Base-by-base conservation (phyloP, 1,140 invertebrate species). In the Meloidogyne floridensis region DNA sequence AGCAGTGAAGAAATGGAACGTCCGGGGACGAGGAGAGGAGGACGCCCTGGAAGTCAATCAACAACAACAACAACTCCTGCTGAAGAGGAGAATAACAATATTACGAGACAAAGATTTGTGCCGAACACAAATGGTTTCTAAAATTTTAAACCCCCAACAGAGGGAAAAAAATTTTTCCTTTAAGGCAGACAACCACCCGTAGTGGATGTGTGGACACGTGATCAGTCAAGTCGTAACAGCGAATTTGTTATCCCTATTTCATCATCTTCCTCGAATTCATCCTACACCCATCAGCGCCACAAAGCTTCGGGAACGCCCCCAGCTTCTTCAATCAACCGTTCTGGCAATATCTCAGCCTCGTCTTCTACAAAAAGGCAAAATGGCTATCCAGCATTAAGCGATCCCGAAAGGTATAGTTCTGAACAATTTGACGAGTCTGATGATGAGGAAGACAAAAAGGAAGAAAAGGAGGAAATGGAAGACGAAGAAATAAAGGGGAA, bases 341-440 rank as follows among this genome's bases (percentile, higher is more conserved):
- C 47, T 47, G 13, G 10, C 2, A n/a, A 7, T 65, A 15, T n/a
- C 15, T 65, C n/a, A n/a, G n/a, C 11, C 13, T 59, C 56, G 1
- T 15, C 59, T 11, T 18, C 59, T 7, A 65, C 15, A n/a, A 65
- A 65, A 65, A 6, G 5, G n/a, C 15, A n/a, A 65, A 65, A 65
- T 65, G n/a, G n/a, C 15, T 65, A 65, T 18, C 59, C 59, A 65
- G 59, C n/a, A 65, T 65, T 65, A n/a, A 65, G 59, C n/a, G 59
- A 65, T 8, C 15, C 59, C 4, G 59, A 65, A n/a, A n/a, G 59
- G 7, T 65, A 65, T 18, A 65, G 59, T 6, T 65, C 59, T 65
- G 59, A 65, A n/a, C 59, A 65, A 65, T 65, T 65, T 65, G 59
- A 65, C n/a, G 59, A 65, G n/a, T 65, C 59, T 65, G 59, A 65